Percentiles rank a stretch among this genome's conserved stretches.
These are phyloP conservation scores for Darwinula stevensoni DNA, from an alignment of 2,888 invertebrate species.

Conservation along the genomic window DNA sequence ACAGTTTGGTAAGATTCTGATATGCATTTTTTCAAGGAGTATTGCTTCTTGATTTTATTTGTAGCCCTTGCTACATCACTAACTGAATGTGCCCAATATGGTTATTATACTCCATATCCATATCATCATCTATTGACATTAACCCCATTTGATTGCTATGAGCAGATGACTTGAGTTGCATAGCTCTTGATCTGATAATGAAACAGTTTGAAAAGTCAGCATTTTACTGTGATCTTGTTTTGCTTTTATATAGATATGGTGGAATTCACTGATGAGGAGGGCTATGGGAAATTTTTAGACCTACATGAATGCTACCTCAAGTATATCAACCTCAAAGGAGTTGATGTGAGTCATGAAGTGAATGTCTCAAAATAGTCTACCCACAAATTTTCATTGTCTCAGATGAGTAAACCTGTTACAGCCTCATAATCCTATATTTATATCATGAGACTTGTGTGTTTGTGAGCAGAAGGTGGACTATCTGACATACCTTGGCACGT, in stretches of 20 bases:
- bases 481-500: slow-evolving; percentile 66
- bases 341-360: slow-evolving; percentile 30
- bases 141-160: no score
- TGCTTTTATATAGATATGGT: slow-evolving; percentile 32
- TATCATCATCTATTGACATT: no score
- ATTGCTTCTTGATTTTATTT: no score
- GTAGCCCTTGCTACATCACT: no score
- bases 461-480: slow-evolving; percentile 77
- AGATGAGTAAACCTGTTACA: no score
- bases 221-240: slow-evolving; percentile 3
- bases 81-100: no score
- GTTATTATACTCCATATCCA: no score
- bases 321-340: slow-evolving; percentile 83
- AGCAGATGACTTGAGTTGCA: no score
- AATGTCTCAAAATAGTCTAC: slow-evolving; percentile 4
- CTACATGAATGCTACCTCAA: slow-evolving; percentile 85
- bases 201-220: neutral
- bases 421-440: no score
- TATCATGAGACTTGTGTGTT: no score
- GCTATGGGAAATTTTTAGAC: slow-evolving; percentile 92
- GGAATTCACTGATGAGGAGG: slow-evolving; percentile 96
- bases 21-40: no score
- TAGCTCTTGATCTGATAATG: neutral
- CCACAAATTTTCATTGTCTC: neutral
- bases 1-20: no score